These are phyloP conservation scores for Carduelis carduelis DNA, from an alignment of 2,797 vertebrate species.

Conservation along the genomic window DNA sequence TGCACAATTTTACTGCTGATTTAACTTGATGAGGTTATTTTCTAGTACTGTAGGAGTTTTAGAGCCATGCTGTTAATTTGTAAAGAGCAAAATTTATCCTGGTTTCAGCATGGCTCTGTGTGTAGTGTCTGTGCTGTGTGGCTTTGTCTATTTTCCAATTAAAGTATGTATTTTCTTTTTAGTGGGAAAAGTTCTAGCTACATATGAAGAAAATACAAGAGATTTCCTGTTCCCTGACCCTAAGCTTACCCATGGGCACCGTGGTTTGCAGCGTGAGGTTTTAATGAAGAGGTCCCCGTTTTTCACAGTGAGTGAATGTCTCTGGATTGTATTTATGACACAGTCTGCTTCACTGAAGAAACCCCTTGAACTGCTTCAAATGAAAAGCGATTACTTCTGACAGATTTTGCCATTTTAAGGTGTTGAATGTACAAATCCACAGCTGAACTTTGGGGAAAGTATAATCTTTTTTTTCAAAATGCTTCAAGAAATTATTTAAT, in stretches of 20 bases:
- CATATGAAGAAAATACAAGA: conserved; percentile 85
- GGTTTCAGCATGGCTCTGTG: background rate
- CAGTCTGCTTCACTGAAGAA: conserved; percentile 6
- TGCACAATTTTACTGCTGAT: background rate
- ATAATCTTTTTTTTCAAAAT: background rate
- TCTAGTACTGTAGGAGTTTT: background rate
- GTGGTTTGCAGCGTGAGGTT: conserved; percentile 82
- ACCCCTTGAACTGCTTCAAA: conserved; percentile 33
- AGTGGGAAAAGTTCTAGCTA: conserved; percentile 88
- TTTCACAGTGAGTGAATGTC: conserved; percentile 82
- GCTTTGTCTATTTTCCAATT: conserved; percentile 52
- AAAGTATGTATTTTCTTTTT: conserved; percentile 62
- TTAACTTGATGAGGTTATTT: background rate
- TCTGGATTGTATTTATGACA: conserved; percentile 25
- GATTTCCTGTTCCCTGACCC: conserved; percentile 89
- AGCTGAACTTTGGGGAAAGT: conserved; percentile 5
- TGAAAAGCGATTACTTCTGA: conserved; percentile 26
- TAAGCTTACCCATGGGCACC: conserved; percentile 73
- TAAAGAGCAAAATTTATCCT: background rate
- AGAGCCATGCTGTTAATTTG: background rate
- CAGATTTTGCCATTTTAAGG: conserved; percentile 25
- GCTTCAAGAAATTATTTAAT: background rate
- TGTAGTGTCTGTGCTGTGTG: background rate
- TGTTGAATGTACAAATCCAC: conserved; percentile 13
- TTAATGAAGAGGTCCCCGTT: conserved; percentile 86